Conservation (phyloP, 2,797 vertebrate genomes). For the Eutrigla gurnardus region DNA sequence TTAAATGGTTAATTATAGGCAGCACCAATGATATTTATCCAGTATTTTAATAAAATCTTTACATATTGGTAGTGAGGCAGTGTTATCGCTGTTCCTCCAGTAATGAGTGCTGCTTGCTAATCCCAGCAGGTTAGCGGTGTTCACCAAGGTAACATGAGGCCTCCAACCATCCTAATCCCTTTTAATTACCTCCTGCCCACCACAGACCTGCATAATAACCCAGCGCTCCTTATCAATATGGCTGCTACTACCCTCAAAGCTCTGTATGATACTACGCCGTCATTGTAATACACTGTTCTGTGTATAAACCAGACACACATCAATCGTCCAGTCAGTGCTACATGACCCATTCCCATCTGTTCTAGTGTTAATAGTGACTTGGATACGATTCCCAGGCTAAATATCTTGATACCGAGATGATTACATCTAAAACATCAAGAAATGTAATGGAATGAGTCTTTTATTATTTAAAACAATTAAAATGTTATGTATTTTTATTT, state of each 20-base stretch:
- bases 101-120: constrained; percentile 62
- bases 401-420: no score
- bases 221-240: constrained; percentile 56
- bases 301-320: not conserved
- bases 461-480: no score
- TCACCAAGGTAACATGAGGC: constrained; percentile 51
- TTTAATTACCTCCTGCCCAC: constrained; percentile 71
- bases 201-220: constrained; percentile 63
- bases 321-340: not conserved
- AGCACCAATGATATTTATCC: not conserved
- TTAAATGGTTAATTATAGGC: constrained; percentile 8
- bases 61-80: not conserved
- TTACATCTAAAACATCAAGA: no score
- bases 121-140: constrained; percentile 69
- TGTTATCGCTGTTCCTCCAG: constrained; percentile 41
- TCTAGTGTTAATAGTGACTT: no score
- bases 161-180: constrained; percentile 71
- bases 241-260: constrained; percentile 27
- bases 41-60: constrained; percentile 16
- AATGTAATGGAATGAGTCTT: no score
- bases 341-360: constrained; percentile 48
- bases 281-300: constrained; percentile 12
- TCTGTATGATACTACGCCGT: constrained; percentile 26
- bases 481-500: no score
- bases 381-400: no score